Base-by-base conservation (phyloP, 1,140 invertebrate species). In the Heliothis virescens region DNA sequence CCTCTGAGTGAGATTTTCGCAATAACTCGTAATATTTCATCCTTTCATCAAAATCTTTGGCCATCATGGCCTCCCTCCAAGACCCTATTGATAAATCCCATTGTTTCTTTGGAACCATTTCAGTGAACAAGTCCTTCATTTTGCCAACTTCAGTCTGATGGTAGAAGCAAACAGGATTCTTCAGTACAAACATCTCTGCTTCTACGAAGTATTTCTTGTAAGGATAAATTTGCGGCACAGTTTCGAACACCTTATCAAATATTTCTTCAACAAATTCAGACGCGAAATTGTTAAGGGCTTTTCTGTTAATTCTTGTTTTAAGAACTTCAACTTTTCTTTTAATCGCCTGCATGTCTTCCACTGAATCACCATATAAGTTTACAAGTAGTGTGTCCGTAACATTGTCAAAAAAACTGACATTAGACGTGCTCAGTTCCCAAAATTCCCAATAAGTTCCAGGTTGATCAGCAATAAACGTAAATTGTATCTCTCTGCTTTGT, bases 131-230 rank as follows among this genome's bases (percentile, higher is more conserved):
- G 13, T 91, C 86, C 71, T 87, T 92, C 84, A 94, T 85, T 81
- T 89, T 90, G 21, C 71, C 47, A 15, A 94, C 90, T 82, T 93
- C 90, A 7, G 91, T 91, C 80, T 94, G 92, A 73, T 94, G 92
- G 79, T 94, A 94, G 59, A 85, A 94, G 71, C 90, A 93, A 41
- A 92, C 86, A 0, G 92, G 92, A 83, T 94, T 94, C 79, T 91
- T 93, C 88, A 93, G 86, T 21, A 89, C 55, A 86, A 94, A 94
- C 18, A 94, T 79, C 83, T 94, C 91, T 41, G 83, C 82, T 81
- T 94, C 92, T 48, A 93, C 71, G 67, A 94, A 87, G 9, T 87
- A 65, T 50, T 93, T 82, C 71, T 91, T 89, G 63, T 94, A 94
- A 7, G 91, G 89, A 81, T 92, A 94, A 34, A 81, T 84, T 77